Base-by-base conservation (phyloP, 1,140 invertebrate genomes). In the Drosophila kohkoa region DNA sequence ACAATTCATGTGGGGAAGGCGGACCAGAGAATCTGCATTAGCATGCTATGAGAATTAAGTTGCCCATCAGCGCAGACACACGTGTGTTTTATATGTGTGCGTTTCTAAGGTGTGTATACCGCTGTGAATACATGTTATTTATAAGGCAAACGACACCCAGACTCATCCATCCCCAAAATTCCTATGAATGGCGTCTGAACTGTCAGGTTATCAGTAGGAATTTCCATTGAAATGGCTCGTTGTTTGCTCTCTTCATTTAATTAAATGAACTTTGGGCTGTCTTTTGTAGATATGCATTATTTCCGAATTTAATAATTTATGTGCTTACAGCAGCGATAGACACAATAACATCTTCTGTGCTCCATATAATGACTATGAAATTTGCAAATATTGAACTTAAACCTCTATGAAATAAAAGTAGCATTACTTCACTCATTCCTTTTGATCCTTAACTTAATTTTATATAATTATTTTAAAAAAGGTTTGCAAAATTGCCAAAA, bases 11-110 rank as follows among this genome's bases (percentile, higher is more conserved):
- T 38, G 57, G 63, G 69, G 35, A 25, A 25, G 35, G 41, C 30
- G 25, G 28, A 16, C 55, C 55, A 63, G 77, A 63, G 77, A 88
- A 83, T 81, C 77, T 75, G 85, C 83, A 88, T 88, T 89, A 88
- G 85, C 83, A 89, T 88, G 79, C 81, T 70, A 64, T 70, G 70
- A 64, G 75, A 83, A 81, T 88, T 89, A 71, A 75, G 67, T 89
- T 83, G 74, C 80, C 72, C 86, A 73, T 75, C 65, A 73, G 66
- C 83, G 71, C 51, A 48, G 59, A 68, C 64, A 64, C 55, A 58
- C 70, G 57, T 51, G 46, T 41, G 32, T 72, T 79, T 68, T 69
- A 64, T 71, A 30, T 58, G 46, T 55, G 15, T 13, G 46, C 10
- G 41, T 13, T 38, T 35, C 32, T 35, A 13, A 25, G 6, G 8